Percentiles rank a stretch among this genome's conserved stretches.
Evolutionary conservation across 2,888 invertebrate species (phyloP).

Genomic region (Bellardia bayeri): DNA sequence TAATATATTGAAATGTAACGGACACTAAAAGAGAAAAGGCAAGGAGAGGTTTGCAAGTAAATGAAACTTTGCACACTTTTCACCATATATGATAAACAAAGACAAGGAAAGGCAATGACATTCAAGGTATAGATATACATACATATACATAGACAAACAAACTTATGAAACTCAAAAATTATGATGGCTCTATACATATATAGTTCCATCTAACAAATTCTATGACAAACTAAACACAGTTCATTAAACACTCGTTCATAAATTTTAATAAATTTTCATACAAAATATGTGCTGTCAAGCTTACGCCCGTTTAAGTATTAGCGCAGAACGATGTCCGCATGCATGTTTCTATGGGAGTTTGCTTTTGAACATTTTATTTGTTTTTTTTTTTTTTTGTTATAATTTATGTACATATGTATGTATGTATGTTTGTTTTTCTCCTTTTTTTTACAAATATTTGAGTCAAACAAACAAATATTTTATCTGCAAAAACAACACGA

Average conservation of each 20-base stretch:
- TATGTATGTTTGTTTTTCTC: not conserved
- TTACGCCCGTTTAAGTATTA: conserved; percentile 22
- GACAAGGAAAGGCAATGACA: too few species aligned
- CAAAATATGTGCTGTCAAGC: conserved; percentile 27
- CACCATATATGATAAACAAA: too few species aligned
- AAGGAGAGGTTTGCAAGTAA: not conserved
- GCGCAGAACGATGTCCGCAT: conserved; percentile 3
- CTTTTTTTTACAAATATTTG: conserved; percentile 51
- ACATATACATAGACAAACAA: too few species aligned
- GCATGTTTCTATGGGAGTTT: not conserved
- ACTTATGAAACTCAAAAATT: too few species aligned
- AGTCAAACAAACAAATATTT: conserved; percentile 66
- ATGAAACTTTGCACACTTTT: too few species aligned
- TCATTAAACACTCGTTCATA: not conserved
- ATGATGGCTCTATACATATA: too few species aligned
- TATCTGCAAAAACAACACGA: conserved; percentile 48
- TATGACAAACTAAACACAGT: not conserved
- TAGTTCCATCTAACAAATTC: too few species aligned
- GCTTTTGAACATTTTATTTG: conserved; percentile 15
- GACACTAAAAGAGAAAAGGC: not conserved
- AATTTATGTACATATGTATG: not conserved
- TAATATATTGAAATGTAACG: too few species aligned
- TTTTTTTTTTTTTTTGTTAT: not conserved
- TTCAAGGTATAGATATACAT: too few species aligned
- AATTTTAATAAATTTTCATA: conserved; percentile 14